These are phyloP conservation scores for Arothron firmamentum DNA, from an alignment of 2,113 vertebrate species.

Conservation along the genomic window DNA sequence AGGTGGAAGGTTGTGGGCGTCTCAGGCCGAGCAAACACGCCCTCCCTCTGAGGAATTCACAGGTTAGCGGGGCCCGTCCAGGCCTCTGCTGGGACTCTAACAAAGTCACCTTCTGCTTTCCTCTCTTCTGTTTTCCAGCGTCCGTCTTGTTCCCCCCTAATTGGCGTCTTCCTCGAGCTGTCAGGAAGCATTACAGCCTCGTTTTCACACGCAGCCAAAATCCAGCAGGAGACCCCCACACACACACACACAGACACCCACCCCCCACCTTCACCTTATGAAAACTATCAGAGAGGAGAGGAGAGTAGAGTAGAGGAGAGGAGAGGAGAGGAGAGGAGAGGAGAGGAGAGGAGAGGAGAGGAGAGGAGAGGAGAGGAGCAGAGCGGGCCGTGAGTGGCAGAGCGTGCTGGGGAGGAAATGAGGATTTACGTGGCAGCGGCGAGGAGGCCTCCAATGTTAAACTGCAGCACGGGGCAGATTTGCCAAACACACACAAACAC, in stretches of 20 bases:
- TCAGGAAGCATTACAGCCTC: slow-evolving; percentile 56
- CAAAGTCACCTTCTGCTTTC: slow-evolving; percentile 6
- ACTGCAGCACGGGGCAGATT: slow-evolving; percentile 29
- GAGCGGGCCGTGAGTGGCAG: slow-evolving; percentile 56
- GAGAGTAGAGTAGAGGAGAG: no score
- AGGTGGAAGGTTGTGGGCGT: no score
- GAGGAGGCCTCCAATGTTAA: slow-evolving; percentile 51
- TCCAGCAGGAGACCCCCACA: slow-evolving; percentile 58
- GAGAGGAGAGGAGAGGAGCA: slow-evolving; percentile 28
- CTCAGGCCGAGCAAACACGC: slow-evolving; percentile 19
- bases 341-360: slow-evolving; percentile 37
- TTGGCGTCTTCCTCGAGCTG: slow-evolving; percentile 67
- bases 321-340: slow-evolving; percentile 33
- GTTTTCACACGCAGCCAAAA: slow-evolving; percentile 54
- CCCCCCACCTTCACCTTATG: slow-evolving; percentile 10
- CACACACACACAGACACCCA: no score
- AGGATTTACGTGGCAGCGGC: slow-evolving; percentile 57
- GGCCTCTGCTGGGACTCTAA: slow-evolving; percentile 7
- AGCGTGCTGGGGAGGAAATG: slow-evolving; percentile 65
- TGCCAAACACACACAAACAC: slow-evolving; percentile 23
- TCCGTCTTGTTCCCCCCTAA: slow-evolving; percentile 51
- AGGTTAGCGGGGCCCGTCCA: no score
- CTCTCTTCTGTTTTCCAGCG: slow-evolving; percentile 7
- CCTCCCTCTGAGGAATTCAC: slow-evolving; percentile 36
- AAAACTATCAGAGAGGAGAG: slow-evolving; percentile 54